Base-by-base conservation (phyloP, 2,797 vertebrate species). In the Galagoides demidoff region DNA sequence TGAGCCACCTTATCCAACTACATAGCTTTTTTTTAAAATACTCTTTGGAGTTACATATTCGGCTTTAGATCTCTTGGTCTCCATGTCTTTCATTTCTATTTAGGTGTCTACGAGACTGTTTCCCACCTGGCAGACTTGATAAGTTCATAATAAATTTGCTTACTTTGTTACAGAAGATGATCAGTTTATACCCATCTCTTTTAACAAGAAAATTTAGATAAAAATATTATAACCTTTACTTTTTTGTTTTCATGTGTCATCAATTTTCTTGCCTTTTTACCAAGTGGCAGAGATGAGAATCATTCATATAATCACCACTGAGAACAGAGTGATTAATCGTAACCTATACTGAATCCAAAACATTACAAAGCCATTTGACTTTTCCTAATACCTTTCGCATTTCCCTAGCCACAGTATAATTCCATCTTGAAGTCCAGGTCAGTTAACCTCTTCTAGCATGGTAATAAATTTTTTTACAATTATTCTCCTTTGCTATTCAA, bases 131-230 rank as follows among this genome's bases (percentile, higher is more conserved):
- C n/a, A 76, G 34, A 90, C 8, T 70, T 96, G 61, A 57, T 0
- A 88, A 85, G 3, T 85, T 92, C 11, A 13, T 68, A 77, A 74
- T n/a, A 82, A 94, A 77, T 71, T 61, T 81, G 19, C 70, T 90
- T 82, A 22, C 20, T 22, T 27, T 87, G 66, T 85, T 34, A 78
- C 5, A 57, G 57, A 63, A 13, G 17, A 64, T 23, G 31, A 70
- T 82, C 23, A 45, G 3, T 52, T 76, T 86, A 78, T 87, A 49
- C 8, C 7, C 3, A 59, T 45, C 1, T 17, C 3, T 77, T 77
- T 82, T 88, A 11, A 61, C 88, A 95, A 37, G 23, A 3, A 20
- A 90, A 34, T 3, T 17, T 34, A 43, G 27, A 45, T 29, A 77
- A 43, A 83, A 61, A 79, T 45, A 88, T 11, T 81, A 77, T 34